Percentiles rank a stretch among this genome's conserved stretches.
These are phyloP conservation scores for Liolophura sinensis DNA, from an alignment of 1,140 invertebrate species.

Conservation along the genomic window DNA sequence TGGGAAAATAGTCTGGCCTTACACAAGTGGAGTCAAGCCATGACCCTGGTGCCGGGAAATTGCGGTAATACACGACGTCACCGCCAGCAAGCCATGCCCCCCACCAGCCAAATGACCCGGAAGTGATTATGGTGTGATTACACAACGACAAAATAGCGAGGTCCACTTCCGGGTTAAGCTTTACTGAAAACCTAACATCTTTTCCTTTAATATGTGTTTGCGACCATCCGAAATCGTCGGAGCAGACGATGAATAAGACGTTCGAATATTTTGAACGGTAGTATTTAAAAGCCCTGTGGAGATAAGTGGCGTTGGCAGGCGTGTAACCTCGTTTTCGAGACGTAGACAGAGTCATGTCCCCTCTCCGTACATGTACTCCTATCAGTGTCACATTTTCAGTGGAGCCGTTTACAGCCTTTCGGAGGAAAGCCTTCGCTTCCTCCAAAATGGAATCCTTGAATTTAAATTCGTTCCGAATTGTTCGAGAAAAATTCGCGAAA, in stretches of 20 bases:
- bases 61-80: conserved; percentile 23
- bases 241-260: conserved; percentile 23
- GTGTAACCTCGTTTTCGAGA: conserved; percentile 16
- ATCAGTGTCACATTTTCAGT: conserved; percentile 9
- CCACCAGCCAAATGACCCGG: conserved; percentile 35
- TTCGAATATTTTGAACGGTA: conserved; percentile 19
- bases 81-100: conserved; percentile 30
- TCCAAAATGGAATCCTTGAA: conserved; percentile 23
- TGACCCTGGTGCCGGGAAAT: conserved; percentile 20
- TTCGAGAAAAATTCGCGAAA: conserved; percentile 22
- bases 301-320: conserved; percentile 20
- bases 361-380: conserved; percentile 27
- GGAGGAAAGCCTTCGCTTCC: conserved; percentile 12
- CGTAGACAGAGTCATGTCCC: conserved; percentile 13
- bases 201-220: conserved; percentile 14
- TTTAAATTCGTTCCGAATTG: conserved; percentile 24
- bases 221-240: conserved; percentile 21
- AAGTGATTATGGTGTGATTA: conserved; percentile 30
- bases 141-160: conserved; percentile 65
- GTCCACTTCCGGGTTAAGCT: conserved; percentile 50
- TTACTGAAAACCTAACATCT: conserved; percentile 7
- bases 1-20: conserved; percentile 30
- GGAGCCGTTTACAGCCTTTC: conserved; percentile 3
- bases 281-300: conserved; percentile 26
- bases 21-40: conserved; percentile 19